phyloP scores from a whole-genome alignment of 2,888 invertebrate species.

The Cephonodes hylas region DNA sequence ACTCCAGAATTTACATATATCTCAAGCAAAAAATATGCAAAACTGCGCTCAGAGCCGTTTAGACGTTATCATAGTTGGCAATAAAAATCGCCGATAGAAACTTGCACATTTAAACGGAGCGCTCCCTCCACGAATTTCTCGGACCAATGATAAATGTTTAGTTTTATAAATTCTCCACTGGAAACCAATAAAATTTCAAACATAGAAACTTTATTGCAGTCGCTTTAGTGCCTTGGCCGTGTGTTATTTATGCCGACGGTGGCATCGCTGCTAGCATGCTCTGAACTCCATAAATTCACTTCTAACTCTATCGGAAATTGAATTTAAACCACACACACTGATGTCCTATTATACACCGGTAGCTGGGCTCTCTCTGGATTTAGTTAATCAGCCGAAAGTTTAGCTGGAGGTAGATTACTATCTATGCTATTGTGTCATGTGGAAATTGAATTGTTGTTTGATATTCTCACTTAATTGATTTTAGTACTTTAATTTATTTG shows the following conservation, averaged over 20 bases:
- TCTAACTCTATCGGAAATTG: conserved; percentile 22
- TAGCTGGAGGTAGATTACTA: background rate
- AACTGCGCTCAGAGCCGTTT: background rate
- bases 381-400: conserved; percentile 8
- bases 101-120: background rate
- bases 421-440: background rate
- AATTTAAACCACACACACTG: conserved; percentile 17
- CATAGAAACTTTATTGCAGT: conserved; percentile 51
- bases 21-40: background rate
- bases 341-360: conserved; percentile 9
- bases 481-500: background rate
- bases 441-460: background rate
- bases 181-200: conserved; percentile 47
- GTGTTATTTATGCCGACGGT: conserved; percentile 14
- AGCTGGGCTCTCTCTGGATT: conserved; percentile 5
- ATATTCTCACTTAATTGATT: too few species aligned
- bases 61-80: background rate
- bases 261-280: conserved; percentile 9
- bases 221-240: conserved; percentile 28
- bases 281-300: conserved; percentile 17
- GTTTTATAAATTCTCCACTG: conserved; percentile 38
- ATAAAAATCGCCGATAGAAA: background rate
- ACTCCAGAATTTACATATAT: background rate
- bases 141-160: conserved; percentile 3
- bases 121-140: background rate